Base-by-base conservation (phyloP, 2,797 vertebrate genomes). In the Phataginus tricuspis region DNA sequence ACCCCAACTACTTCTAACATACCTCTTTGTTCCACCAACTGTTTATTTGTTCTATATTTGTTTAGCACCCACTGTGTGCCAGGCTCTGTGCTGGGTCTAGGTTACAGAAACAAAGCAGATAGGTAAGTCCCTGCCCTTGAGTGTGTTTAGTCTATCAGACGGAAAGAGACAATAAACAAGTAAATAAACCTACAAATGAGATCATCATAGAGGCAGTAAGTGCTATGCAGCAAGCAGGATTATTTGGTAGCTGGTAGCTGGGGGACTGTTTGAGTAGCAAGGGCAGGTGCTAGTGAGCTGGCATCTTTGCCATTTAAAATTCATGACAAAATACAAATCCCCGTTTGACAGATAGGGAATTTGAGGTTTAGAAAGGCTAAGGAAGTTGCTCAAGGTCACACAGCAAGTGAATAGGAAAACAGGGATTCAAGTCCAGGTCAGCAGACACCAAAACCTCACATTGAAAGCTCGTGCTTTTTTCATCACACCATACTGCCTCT, bases 331-430 rank as follows among this genome's bases (percentile, higher is more conserved):
- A 0, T 11, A 9, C 12, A 91, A 49, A 69, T 61, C 72, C 11
- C n/a, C 51, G 29, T 34, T 68, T 80, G n/a, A 23, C 29, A 25
- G 64, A 51, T 39, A 84, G 9, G 6, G 31, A n/a, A 68, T 49
- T 16, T 77, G 89, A 95, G 84, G 49, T 49, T 93, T 45, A 53
- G 78, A 82, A 74, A 94, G 23, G 80, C 53, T 55, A 71, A 91
- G 49, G 45, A 75, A 86, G 1, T 88, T 57, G 1, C 66, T 89
- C n/a, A 57, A 90, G 84, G 12, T 75, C 74, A 87, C 37, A 66
- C 4, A 88, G 57, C 19, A 15, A 55, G 12, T 77, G 42, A 74
- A 34, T 34, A 21, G 64, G 37, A 77, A 91, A 51, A 61, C 27
- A 69, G 34, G 57, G 39, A 69, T 51, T 71, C 29, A 31, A 89